Conservation (phyloP, 2,113 vertebrate genomes). For the Oreochromis niloticus region DNA sequence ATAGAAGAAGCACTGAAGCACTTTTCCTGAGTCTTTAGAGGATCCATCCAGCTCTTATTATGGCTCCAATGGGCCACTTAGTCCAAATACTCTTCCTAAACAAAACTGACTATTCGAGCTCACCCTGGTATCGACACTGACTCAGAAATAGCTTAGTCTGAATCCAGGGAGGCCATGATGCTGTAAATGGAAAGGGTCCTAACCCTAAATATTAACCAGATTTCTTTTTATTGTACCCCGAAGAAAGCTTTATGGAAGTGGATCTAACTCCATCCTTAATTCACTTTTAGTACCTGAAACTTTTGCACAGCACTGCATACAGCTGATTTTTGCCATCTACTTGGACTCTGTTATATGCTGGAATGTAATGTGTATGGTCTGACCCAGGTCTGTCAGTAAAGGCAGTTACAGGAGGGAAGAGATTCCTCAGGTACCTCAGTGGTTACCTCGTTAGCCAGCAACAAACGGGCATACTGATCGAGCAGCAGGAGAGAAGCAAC, state of each 20-base stretch:
- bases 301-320: not conserved
- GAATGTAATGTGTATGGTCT: not conserved
- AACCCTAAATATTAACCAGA: not conserved
- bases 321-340: not conserved
- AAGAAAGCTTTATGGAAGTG: not conserved
- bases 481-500: constrained; percentile 84
- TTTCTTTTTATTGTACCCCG: not conserved
- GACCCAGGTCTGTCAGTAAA: constrained; percentile 51
- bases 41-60: not conserved
- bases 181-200: not conserved
- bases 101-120: not conserved
- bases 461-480: constrained; percentile 90
- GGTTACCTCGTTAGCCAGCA: constrained; percentile 94
- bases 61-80: not conserved
- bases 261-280: not conserved
- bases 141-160: not conserved
- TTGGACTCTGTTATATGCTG: not conserved
- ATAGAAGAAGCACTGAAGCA: not conserved
- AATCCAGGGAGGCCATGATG: not conserved
- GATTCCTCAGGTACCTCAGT: constrained; percentile 85
- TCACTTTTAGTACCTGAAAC: not conserved
- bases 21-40: not conserved
- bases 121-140: not conserved
- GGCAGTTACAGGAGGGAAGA: not conserved
- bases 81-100: not conserved